Conservation (phyloP, 2,113 vertebrate species). For the Gavia stellata region DNA sequence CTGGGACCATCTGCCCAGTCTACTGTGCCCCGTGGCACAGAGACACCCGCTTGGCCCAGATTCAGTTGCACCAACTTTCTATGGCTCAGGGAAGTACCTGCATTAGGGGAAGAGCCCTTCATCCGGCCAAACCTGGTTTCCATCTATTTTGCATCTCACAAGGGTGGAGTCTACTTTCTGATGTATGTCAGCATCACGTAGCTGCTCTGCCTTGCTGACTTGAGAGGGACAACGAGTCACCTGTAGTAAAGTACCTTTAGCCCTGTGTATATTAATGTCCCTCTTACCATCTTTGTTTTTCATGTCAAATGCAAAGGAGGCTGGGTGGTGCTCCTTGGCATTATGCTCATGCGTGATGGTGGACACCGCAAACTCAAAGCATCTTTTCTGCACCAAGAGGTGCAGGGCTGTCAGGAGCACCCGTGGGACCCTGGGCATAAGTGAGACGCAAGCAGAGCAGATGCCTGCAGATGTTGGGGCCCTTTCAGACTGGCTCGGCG, state of each 20-base stretch:
- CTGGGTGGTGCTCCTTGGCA: neutral
- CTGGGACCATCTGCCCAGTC: neutral
- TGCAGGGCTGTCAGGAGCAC: neutral
- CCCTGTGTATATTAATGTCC: neutral
- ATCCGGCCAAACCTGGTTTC: neutral
- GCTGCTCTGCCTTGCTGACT: neutral
- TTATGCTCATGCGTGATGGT: neutral
- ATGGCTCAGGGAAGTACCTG: neutral
- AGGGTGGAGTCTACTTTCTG: neutral
- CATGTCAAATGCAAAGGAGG: neutral
- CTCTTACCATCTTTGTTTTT: neutral
- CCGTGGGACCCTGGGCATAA: neutral
- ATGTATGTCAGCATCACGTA: neutral
- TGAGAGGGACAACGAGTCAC: neutral
- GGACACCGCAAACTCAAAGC: neutral
- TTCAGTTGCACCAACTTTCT: too few relatives aligned
- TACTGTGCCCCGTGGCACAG: neutral
- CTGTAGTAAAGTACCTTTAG: neutral
- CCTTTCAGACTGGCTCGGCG: neutral
- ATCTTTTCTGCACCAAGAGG: neutral
- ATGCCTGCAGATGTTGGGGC: neutral
- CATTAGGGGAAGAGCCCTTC: neutral
- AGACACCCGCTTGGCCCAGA: neutral
- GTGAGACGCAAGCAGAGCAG: neutral
- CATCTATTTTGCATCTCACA: neutral